Base-by-base conservation (phyloP, 2,113 vertebrate species). In the Pionites leucogaster region DNA sequence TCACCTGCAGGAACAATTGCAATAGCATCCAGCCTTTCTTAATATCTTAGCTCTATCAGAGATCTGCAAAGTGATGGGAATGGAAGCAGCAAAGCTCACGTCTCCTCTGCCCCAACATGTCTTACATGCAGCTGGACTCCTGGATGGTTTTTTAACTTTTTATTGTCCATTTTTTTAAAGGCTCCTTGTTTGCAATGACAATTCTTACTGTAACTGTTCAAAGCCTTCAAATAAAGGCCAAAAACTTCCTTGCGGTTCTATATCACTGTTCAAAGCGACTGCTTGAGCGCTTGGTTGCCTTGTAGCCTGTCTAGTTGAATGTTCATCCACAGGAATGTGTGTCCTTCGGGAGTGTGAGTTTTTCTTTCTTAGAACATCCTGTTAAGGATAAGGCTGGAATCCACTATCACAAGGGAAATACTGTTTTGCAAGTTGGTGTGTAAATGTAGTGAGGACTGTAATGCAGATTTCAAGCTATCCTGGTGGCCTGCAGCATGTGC, bases 141-240 rank as follows among this genome's bases (percentile, higher is more conserved):
- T 93, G 83, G 84, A 71, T 95, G 82, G 60, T 89, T 95, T 92
- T 92, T 90, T 93, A 63, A 95, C 90, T 94, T 96, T 92, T 88
- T 92, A 64, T 93, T 92, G 92, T 96, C 91, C 62, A 5, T 75
- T 96, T 95, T 95, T 96, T 93, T 20, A 0, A 88, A 62, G 71
- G 29, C 25, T 81, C 90, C 93, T 95, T 89, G 92, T 96, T 96
- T 97, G 94, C 96, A 96, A 88, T 95, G 94, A 96, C 96, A 95
- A 96, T 97, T 97, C 92, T 95, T 96, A 96, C 91, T 97, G 97
- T 97, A 97, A 94, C 91, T 96, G 92, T 88, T 91, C 37, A 91
- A 96, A 96, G 92, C 85, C 94, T 96, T 91, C 90, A 92, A 95
- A 97, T 97, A 97, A 97, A 97, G 92, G 93, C 80, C 90, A n/a